phyloP scores from a whole-genome alignment of 2,888 invertebrate genomes.

The Vannuccia rotundouncinata region DNA sequence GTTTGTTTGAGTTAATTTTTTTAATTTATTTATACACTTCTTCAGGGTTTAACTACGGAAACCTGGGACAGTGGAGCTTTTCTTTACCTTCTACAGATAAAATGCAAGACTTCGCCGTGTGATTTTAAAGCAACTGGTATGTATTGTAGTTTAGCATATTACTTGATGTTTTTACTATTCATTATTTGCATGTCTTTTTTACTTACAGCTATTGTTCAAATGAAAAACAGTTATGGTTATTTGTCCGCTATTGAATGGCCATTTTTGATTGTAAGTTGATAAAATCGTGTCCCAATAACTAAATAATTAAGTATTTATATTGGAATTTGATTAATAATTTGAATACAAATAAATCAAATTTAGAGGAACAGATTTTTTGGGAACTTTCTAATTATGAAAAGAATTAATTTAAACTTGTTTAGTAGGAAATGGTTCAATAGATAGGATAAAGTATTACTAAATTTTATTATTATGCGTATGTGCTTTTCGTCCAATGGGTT shows the following conservation, averaged over 20 bases:
- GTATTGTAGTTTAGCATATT: not conserved
- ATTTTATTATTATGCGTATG: no score
- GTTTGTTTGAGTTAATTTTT: no score
- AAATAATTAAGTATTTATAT: not conserved
- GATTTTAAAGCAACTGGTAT: not conserved
- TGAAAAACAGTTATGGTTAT: constrained; percentile 71
- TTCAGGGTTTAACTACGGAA: not conserved
- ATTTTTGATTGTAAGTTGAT: constrained; percentile 63
- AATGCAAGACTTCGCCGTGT: not conserved
- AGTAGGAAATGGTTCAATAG: no score
- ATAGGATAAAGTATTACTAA: no score
- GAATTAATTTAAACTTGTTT: no score
- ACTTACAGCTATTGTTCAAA: constrained; percentile 61
- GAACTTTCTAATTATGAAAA: no score
- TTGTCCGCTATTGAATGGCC: constrained; percentile 84
- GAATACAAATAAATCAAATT: no score
- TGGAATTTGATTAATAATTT: no score
- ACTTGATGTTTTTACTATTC: not conserved
- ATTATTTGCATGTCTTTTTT: not conserved
- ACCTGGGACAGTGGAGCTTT: not conserved
- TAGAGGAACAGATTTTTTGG: no score
- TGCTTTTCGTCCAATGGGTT: no score
- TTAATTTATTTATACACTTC: not conserved
- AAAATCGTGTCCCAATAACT: constrained; percentile 56
- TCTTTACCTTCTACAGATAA: not conserved